phyloP scores from a whole-genome alignment of 1,140 invertebrate genomes.

The Yoshiicerus persimilis region DNA sequence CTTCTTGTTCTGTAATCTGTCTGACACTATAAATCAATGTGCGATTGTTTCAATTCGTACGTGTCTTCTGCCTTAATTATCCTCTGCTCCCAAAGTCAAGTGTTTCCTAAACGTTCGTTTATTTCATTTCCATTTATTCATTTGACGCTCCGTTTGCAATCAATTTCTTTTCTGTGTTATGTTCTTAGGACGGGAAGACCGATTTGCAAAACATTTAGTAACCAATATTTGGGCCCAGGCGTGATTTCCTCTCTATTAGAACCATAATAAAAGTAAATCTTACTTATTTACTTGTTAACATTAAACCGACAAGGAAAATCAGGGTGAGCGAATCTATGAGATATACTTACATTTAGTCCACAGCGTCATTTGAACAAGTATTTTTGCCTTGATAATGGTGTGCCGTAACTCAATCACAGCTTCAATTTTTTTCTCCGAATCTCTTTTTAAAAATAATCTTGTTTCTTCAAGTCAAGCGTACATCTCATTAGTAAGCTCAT shows the following conservation, averaged over 20 bases:
- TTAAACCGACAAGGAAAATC: neutral
- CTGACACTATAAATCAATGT: neutral
- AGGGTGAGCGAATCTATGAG: neutral
- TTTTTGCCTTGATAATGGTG: neutral
- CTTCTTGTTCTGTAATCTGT: neutral
- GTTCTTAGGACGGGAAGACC: neutral
- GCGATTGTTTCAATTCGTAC: neutral
- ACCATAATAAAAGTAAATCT: too few relatives aligned
- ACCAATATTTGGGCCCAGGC: too few relatives aligned
- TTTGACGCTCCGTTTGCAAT: neutral
- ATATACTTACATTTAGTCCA: neutral
- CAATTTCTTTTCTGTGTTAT: neutral
- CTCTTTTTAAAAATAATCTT: slow-evolving; percentile 24
- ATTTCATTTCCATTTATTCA: neutral
- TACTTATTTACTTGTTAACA: neutral
- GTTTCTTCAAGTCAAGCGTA: neutral
- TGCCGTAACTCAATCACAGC: slow-evolving; percentile 28
- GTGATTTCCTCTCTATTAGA: too few relatives aligned
- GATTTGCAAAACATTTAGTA: too few relatives aligned
- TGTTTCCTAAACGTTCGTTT: neutral
- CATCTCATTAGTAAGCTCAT: neutral
- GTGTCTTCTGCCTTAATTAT: too few relatives aligned
- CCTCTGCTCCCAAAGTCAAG: too few relatives aligned
- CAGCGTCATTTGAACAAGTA: neutral
- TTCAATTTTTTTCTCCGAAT: neutral